These are phyloP conservation scores for Axea sp. DNA, from an alignment of 2,888 invertebrate species.

Conservation along the genomic window DNA sequence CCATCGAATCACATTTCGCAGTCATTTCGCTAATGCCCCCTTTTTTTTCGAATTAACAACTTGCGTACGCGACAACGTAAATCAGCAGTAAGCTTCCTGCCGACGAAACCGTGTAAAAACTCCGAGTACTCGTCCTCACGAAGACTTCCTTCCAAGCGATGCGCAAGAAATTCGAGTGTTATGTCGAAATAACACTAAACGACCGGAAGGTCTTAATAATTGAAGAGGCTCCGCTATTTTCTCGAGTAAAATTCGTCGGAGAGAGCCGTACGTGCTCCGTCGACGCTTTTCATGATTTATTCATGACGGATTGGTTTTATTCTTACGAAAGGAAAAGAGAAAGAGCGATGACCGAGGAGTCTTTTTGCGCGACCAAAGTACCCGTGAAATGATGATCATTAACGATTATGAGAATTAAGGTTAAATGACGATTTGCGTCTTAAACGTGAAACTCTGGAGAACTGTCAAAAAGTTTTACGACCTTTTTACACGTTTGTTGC, in stretches of 20 bases:
- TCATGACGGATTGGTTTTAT: conserved; percentile 56
- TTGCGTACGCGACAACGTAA: background rate
- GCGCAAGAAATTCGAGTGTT: conserved; percentile 44
- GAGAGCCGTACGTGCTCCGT: conserved; percentile 42
- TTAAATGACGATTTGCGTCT: conserved; percentile 1
- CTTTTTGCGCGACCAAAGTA: conserved; percentile 20
- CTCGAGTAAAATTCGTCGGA: conserved; percentile 51
- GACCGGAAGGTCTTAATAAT: conserved; percentile 60
- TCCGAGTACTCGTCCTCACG: conserved; percentile 1
- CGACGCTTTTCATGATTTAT: conserved; percentile 57
- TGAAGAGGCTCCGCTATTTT: conserved; percentile 42
- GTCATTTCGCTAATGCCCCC: background rate
- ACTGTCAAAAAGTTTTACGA: too few species aligned
- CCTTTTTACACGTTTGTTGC: too few species aligned
- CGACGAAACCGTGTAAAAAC: conserved; percentile 11
- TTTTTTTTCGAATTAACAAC: conserved; percentile 3
- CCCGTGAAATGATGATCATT: conserved; percentile 22
- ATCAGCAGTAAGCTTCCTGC: conserved; percentile 15
- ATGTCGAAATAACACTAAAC: conserved; percentile 48
- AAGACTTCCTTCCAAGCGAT: conserved; percentile 29
- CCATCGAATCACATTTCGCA: too few species aligned
- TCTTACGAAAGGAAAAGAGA: conserved; percentile 33
- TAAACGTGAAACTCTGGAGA: too few species aligned
- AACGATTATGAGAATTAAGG: conserved; percentile 11
- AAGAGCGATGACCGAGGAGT: conserved; percentile 26